Percentiles rank a stretch among this genome's conserved stretches.
Conservation (phyloP, 2,888 invertebrate species). For the Leistus spinibarbis region DNA sequence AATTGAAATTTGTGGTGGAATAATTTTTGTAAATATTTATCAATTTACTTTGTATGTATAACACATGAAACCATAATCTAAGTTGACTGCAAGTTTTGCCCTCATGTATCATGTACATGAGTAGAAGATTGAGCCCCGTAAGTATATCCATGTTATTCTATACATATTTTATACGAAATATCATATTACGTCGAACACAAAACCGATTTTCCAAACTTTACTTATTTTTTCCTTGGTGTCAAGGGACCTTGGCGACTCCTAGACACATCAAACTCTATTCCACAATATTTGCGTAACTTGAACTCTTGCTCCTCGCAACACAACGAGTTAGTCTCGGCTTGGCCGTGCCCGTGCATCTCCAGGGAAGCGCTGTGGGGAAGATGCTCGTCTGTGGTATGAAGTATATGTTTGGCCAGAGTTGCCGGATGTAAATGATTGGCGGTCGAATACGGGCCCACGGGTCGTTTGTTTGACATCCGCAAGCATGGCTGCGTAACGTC, state of each 20-base stretch:
- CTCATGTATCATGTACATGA: too few relatives aligned
- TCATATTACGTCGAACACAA: neutral
- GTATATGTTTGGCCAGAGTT: neutral
- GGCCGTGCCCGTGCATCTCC: neutral
- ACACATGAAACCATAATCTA: too few relatives aligned
- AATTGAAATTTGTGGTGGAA: neutral
- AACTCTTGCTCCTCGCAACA: neutral
- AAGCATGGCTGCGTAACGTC: neutral
- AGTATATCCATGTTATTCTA: neutral
- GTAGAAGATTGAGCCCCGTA: neutral
- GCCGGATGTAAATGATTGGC: conserved; percentile 30
- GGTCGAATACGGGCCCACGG: conserved; percentile 14
- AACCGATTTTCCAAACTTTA: neutral
- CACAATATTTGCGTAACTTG: neutral
- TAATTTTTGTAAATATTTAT: neutral
- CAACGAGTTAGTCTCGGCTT: too few relatives aligned
- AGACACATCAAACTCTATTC: neutral
- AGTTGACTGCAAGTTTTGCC: neutral
- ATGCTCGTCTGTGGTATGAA: neutral
- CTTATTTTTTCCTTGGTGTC: neutral
- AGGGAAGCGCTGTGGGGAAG: neutral
- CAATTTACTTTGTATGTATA: neutral
- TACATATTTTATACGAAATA: neutral
- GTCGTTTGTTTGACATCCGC: conserved; percentile 27
- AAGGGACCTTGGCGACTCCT: neutral